Evolutionary conservation across 2,113 vertebrate genomes (phyloP).

Genomic region (Aplodontia rufa): DNA sequence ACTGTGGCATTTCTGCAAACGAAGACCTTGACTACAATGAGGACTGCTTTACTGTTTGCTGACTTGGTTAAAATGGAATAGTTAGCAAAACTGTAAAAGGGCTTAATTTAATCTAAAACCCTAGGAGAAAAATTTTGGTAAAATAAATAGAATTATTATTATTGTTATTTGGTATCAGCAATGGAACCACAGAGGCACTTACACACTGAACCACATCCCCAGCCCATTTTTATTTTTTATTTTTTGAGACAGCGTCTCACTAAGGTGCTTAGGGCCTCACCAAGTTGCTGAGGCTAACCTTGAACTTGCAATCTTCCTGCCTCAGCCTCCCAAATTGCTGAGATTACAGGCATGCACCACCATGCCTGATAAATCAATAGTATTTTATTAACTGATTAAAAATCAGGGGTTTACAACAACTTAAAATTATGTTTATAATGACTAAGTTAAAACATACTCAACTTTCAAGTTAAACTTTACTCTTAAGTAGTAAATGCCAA

Average conservation of each 20-base stretch:
- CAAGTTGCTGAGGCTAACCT: no score
- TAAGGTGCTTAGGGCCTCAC: no score
- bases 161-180: no score
- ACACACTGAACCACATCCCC: no score
- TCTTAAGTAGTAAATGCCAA: slow-evolving; percentile 3
- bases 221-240: no score
- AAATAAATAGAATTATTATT: not conserved
- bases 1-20: not conserved
- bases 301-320: no score
- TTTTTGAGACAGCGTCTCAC: no score
- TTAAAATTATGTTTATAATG: slow-evolving; percentile 13
- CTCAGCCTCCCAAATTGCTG: no score
- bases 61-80: not conserved
- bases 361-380: no score
- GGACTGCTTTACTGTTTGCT: not conserved
- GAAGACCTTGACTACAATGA: not conserved
- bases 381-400: slow-evolving; percentile 45
- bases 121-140: not conserved
- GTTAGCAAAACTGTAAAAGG: not conserved
- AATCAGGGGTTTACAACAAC: not conserved
- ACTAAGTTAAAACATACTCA: slow-evolving; percentile 35
- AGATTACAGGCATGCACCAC: no score
- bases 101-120: not conserved
- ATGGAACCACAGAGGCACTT: no score
- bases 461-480: no score